phyloP scores from a whole-genome alignment of 2,113 vertebrate genomes.

The Varanus salvator region DNA sequence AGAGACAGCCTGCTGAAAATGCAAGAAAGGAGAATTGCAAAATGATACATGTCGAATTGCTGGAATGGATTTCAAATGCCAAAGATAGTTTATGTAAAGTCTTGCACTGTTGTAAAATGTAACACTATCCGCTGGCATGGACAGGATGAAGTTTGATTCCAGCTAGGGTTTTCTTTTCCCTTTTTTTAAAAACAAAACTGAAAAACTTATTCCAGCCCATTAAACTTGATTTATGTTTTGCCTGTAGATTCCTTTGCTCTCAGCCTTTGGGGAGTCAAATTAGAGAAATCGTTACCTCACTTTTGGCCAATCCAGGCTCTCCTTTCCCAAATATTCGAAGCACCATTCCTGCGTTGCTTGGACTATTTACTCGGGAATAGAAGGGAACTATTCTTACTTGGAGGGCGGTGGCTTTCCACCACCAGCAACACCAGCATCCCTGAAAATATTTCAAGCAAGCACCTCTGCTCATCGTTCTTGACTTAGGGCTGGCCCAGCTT shows the following conservation, averaged over 20 bases:
- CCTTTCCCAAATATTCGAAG: slow-evolving; percentile 46
- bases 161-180: slow-evolving; percentile 55
- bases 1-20: slow-evolving; percentile 72
- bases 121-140: slow-evolving; percentile 77
- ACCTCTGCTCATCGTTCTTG: too few species aligned
- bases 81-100: slow-evolving; percentile 82
- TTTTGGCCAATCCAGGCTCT: slow-evolving; percentile 57
- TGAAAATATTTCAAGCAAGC: too few species aligned
- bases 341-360: slow-evolving; percentile 23
- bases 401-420: not conserved
- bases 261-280: slow-evolving; percentile 61
- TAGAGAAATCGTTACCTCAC: slow-evolving; percentile 67
- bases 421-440: not conserved
- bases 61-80: slow-evolving; percentile 81
- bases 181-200: slow-evolving; percentile 74
- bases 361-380: not conserved
- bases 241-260: slow-evolving; percentile 62
- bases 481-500: too few species aligned
- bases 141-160: slow-evolving; percentile 71
- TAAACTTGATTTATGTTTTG: slow-evolving; percentile 77
- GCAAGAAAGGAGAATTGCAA: slow-evolving; percentile 70
- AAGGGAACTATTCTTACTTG: slow-evolving; percentile 1
- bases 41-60: slow-evolving; percentile 80
- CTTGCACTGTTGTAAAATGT: slow-evolving; percentile 80
- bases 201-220: slow-evolving; percentile 77